Evolutionary conservation across 2,888 invertebrate species (phyloP).

Genomic region (Rhagonycha lutea): DNA sequence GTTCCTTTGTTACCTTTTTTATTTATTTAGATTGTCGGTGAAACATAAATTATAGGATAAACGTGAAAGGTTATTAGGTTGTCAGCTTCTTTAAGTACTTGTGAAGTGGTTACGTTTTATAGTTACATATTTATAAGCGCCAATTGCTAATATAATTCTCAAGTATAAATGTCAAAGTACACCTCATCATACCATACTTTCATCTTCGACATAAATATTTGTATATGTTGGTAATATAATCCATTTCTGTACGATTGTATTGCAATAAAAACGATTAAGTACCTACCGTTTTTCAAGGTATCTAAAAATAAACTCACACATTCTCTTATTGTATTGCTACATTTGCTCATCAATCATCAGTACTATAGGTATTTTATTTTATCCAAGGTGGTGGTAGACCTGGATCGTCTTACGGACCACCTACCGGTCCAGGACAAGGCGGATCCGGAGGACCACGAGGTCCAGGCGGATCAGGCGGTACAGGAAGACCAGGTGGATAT

Average conservation of each 20-base stretch:
- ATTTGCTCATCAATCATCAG: background rate
- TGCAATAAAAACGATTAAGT: conserved; percentile 3
- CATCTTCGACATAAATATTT: conserved; percentile 26
- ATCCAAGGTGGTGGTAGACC: conserved; percentile 7
- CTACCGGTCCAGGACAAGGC: conserved; percentile 8
- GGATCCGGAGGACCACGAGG: conserved; percentile 24
- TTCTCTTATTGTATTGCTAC: conserved; percentile 11
- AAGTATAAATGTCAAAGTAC: conserved; percentile 6
- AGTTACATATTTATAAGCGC: conserved; percentile 21
- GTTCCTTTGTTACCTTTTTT: conserved; percentile 10
- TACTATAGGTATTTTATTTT: background rate
- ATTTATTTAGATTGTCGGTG: conserved; percentile 1
- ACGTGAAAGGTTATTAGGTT: conserved; percentile 35
- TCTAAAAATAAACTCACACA: conserved; percentile 1
- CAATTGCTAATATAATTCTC: conserved; percentile 14
- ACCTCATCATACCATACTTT: conserved; percentile 11
- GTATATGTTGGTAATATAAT: conserved; percentile 10
- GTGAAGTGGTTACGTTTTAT: conserved; percentile 1
- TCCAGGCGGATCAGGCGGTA: conserved; percentile 21
- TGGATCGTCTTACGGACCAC: background rate
- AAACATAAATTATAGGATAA: conserved; percentile 16
- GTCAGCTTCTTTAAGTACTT: conserved; percentile 11
- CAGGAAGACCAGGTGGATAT: conserved; percentile 15
- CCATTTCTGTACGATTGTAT: background rate
- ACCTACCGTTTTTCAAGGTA: conserved; percentile 9